A percentile compares a stretch with the other conserved stretches of the same genome.
phyloP scores from a whole-genome alignment of 2,888 invertebrate species.

The Nematopogon swammerdamellus region DNA sequence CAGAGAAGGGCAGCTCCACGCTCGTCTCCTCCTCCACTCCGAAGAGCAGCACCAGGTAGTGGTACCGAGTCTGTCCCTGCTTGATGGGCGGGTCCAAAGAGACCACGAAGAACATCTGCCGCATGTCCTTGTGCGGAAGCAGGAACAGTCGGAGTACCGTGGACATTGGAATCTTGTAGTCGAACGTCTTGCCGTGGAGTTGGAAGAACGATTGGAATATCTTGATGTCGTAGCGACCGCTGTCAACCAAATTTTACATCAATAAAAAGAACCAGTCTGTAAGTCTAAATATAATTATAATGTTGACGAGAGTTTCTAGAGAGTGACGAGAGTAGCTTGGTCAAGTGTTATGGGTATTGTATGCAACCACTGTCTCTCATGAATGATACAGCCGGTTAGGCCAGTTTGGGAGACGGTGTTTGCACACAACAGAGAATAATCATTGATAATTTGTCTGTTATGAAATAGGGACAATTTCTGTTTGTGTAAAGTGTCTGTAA shows the following conservation, averaged over 20 bases:
- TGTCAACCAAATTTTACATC: slow-evolving; percentile 36
- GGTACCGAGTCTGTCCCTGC: slow-evolving; percentile 98
- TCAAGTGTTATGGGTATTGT: no score
- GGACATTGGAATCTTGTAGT: slow-evolving; percentile 98
- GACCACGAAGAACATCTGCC: slow-evolving; percentile 98
- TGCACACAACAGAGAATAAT: no score
- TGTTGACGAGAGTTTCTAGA: background rate
- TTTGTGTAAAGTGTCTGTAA: no score
- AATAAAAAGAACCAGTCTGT: background rate
- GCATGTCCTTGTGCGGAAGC: slow-evolving; percentile 94
- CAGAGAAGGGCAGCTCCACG: slow-evolving; percentile 86
- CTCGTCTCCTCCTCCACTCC: slow-evolving; percentile 92
- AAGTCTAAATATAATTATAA: no score
- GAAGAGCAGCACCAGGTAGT: slow-evolving; percentile 92
- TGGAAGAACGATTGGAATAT: slow-evolving; percentile 70
- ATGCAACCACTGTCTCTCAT: no score
- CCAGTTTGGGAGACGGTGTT: no score
- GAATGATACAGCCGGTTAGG: no score
- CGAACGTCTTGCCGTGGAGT: slow-evolving; percentile 95
- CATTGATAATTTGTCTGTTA: no score
- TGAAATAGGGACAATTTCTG: no score
- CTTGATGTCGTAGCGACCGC: slow-evolving; percentile 96
- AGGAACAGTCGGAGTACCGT: slow-evolving; percentile 93
- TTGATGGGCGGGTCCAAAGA: slow-evolving; percentile 98
- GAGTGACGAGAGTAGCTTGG: no score